Conservation (phyloP, 2,888 invertebrate species). For the Micoletzkya japonica region DNA sequence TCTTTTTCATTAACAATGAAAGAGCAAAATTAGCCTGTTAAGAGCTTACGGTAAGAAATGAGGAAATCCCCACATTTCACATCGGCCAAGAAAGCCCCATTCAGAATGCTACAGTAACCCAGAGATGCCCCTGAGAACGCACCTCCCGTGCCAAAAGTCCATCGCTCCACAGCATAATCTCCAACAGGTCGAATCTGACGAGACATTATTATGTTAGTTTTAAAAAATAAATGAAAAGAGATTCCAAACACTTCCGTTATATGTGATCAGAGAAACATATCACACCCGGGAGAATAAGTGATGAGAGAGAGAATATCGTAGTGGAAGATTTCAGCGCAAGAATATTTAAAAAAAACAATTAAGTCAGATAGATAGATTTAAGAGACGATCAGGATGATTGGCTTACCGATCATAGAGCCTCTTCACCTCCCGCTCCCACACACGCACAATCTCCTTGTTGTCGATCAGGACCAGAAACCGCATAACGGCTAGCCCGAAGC, state of each 20-base stretch:
- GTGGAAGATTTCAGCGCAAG: no score
- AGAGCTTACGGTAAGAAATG: no score
- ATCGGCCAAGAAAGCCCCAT: neutral
- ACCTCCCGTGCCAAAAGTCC: constrained; percentile 13
- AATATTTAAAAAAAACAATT: neutral
- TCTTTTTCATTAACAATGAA: no score
- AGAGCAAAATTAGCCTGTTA: no score
- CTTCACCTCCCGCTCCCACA: constrained; percentile 14
- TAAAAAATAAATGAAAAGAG: neutral
- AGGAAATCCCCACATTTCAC: no score
- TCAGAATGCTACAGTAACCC: no score
- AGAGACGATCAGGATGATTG: no score
- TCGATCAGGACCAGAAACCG: constrained; percentile 19
- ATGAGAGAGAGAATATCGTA: no score
- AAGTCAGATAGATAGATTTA: no score
- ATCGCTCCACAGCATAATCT: constrained; percentile 19
- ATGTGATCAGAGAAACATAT: no score
- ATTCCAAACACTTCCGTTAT: no score
- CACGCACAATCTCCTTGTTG: constrained; percentile 12
- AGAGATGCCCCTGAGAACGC: neutral
- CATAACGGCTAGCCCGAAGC: constrained; percentile 21
- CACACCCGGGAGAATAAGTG: no score
- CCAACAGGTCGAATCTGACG: constrained; percentile 21
- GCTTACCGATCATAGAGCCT: constrained; percentile 9
- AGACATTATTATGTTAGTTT: neutral